Evolutionary conservation across 2,797 vertebrate species (phyloP), one percentile per base, ranked within the genome.

Genomic region (Danio tinwini): DNA sequence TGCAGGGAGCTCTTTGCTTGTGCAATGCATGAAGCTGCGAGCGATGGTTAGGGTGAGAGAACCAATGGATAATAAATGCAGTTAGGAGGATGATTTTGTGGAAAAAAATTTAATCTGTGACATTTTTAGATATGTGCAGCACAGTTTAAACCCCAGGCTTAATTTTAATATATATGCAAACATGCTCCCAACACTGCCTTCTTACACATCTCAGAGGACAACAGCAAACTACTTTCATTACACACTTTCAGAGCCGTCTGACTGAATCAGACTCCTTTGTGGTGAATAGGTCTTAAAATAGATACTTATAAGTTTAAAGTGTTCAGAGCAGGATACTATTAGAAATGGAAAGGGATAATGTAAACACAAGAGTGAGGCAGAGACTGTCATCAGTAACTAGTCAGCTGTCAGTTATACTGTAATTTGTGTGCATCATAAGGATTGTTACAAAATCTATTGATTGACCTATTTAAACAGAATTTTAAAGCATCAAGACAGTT

Each of bases 81-180:
- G n/a, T 45, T n/a, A 65, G 44, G 10, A 61, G 17, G 37, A 50
- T 40, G 19, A 59, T 68, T 45, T 63, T 40, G 10, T 9, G 6
- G 29, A 62, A 37, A 59, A 78, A 29, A 29, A 29, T 63, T 37
- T 14, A 14, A 37, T 73, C 64, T 19, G 63, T 70, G 80, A 76
- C 56, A 63, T 76, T 70, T 81, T 81, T 17, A 70, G 56, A 76
- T 52, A 19, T 61, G 58, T 53, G 39, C 73, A n/a, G 19, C 55
- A 19, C 42, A 58, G 12, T 44, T 19, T 14, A 76, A 76, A 76
- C 29, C 11, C 55, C 39, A 81, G 44, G 19, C 52, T 58, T 68
- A 77, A 77, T 68, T 77, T 49, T 58, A 58, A 58, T 68, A 68
- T 77, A 68, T 68, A 77, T 58, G 53, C 75, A 77, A 67, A 62